These are phyloP conservation scores for Drosophila lacertosa DNA, from an alignment of 1,140 invertebrate genomes.

Conservation along the genomic window DNA sequence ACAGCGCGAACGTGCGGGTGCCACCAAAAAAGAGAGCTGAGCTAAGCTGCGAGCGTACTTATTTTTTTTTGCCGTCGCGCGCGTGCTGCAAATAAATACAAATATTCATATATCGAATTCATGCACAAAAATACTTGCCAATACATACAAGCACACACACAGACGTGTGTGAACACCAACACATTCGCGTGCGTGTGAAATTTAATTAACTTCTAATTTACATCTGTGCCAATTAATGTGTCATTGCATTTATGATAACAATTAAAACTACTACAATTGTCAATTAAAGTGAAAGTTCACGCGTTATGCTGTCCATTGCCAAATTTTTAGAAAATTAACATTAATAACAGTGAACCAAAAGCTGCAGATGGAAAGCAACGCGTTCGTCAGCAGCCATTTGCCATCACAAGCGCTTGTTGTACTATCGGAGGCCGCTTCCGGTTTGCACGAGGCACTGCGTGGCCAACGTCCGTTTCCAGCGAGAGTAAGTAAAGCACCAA, in stretches of 20 bases:
- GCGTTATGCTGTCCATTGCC: slow-evolving; percentile 59
- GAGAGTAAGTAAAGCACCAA: slow-evolving; percentile 83
- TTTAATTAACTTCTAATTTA: slow-evolving; percentile 40
- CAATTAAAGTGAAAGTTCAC: slow-evolving; percentile 52
- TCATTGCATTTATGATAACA: slow-evolving; percentile 48
- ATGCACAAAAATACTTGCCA: slow-evolving; percentile 24
- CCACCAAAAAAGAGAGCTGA: slow-evolving; percentile 30
- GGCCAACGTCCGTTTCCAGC: slow-evolving; percentile 88
- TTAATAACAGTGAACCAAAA: slow-evolving; percentile 43
- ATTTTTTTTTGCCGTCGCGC: slow-evolving; percentile 31
- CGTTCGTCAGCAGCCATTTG: slow-evolving; percentile 86
- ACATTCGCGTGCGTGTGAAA: slow-evolving; percentile 10
- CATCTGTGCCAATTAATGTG: slow-evolving; percentile 34
- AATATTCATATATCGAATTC: slow-evolving; percentile 12
- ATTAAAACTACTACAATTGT: slow-evolving; percentile 40
- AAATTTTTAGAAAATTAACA: slow-evolving; percentile 40
- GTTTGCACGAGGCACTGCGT: slow-evolving; percentile 89
- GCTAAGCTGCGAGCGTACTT: slow-evolving; percentile 21
- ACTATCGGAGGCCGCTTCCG: slow-evolving; percentile 90
- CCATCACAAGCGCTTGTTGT: slow-evolving; percentile 92
- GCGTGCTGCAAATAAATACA: slow-evolving; percentile 13
- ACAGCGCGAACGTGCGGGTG: slow-evolving; percentile 77
- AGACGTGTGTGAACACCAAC: not conserved
- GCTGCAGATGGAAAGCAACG: slow-evolving; percentile 84
- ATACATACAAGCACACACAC: slow-evolving; percentile 11